Conservation (phyloP, 2,113 vertebrate genomes). For the Montifringilla adamsi region DNA sequence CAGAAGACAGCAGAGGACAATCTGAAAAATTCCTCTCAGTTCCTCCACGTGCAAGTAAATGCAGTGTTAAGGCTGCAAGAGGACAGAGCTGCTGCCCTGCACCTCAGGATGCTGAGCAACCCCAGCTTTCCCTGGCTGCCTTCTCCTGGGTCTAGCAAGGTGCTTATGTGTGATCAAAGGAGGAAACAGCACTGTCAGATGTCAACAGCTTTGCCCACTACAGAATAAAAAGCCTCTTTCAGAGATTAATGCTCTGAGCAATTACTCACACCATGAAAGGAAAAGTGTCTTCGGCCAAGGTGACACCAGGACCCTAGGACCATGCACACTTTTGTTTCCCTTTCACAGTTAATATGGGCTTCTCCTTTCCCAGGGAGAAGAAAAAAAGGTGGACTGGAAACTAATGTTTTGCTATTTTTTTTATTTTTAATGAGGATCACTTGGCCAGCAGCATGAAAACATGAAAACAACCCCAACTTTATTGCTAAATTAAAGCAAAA, state of each 20-base stretch:
- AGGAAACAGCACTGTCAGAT: not conserved
- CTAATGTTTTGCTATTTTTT: not conserved
- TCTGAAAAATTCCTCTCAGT: not conserved
- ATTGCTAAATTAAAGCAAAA: slow-evolving; percentile 31
- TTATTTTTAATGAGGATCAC: not conserved
- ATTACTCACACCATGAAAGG: slow-evolving; percentile 9
- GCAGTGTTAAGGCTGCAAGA: not conserved
- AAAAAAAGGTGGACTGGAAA: slow-evolving; percentile 5
- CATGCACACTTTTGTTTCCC: not conserved
- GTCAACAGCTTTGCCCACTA: not conserved
- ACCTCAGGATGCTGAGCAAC: not conserved
- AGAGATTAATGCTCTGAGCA: slow-evolving; percentile 33
- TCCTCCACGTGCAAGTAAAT: not conserved
- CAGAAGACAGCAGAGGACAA: not conserved
- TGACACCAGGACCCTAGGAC: slow-evolving; percentile 40
- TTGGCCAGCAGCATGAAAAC: slow-evolving; percentile 5
- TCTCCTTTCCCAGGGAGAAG: not conserved
- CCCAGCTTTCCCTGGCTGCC: not conserved
- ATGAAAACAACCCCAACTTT: slow-evolving; percentile 22
- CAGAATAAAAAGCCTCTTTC: slow-evolving; percentile 44
- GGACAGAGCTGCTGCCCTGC: not conserved
- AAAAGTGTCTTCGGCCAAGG: slow-evolving; percentile 47
- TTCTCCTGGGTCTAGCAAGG: not conserved
- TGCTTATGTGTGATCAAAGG: not conserved
- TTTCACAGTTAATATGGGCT: not conserved